These are phyloP conservation scores for Alexandromys oeconomus DNA, from an alignment of 2,797 vertebrate species.

Conservation along the genomic window DNA sequence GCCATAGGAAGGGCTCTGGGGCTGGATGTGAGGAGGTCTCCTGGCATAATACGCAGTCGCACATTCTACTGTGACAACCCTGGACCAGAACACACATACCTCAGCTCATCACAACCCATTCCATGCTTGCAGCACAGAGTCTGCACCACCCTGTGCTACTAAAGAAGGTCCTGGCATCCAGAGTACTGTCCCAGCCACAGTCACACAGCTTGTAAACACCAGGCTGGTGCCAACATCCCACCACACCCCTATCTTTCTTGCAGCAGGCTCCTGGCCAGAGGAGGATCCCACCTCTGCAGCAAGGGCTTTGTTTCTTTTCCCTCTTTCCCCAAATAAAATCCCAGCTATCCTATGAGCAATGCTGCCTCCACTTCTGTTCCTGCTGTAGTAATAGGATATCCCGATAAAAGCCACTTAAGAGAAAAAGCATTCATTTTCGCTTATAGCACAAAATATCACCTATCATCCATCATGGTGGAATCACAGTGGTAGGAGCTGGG, in stretches of 20 bases:
- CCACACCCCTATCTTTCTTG: background rate
- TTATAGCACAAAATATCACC: background rate
- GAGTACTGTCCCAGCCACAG: background rate
- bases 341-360: background rate
- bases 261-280: background rate
- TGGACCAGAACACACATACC: background rate
- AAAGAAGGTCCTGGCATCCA: background rate
- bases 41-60: background rate
- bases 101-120: background rate
- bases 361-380: background rate
- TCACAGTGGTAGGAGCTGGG: background rate
- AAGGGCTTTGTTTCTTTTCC: background rate
- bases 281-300: fast-evolving
- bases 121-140: background rate
- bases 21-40: background rate
- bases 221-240: background rate
- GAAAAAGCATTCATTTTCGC: background rate
- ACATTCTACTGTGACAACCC: background rate
- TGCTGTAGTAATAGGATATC: background rate
- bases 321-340: background rate
- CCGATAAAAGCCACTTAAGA: background rate
- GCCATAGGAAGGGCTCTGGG: background rate
- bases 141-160: background rate
- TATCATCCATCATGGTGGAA: background rate
- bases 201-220: background rate